phyloP scores from a whole-genome alignment of 2,113 vertebrate genomes.

The Micromys minutus region DNA sequence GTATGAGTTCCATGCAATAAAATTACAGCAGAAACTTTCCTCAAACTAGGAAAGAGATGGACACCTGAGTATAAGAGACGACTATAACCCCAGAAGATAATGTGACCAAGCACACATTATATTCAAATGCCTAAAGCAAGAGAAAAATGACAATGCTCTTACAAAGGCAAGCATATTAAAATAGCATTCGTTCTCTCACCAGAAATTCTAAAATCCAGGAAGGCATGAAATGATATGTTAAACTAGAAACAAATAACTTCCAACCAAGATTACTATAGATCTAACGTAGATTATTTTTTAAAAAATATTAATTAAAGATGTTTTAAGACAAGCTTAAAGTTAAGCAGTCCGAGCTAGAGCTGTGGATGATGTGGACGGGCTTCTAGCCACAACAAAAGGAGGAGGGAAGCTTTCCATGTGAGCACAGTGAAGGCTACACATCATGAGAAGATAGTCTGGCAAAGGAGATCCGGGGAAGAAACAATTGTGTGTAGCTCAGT shows the following conservation, averaged over 20 bases:
- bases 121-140: not conserved
- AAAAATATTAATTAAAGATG: not conserved
- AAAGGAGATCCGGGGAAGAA: too few species aligned
- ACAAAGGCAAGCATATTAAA: not conserved
- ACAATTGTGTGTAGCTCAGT: not conserved
- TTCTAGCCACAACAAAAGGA: not conserved
- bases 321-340: not conserved
- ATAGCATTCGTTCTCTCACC: not conserved
- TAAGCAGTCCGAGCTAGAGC: not conserved
- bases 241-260: not conserved
- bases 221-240: not conserved
- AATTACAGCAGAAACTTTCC: not conserved
- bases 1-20: too few species aligned
- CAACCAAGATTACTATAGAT: not conserved
- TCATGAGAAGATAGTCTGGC: not conserved
- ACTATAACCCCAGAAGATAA: not conserved
- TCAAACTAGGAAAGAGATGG: not conserved
- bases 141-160: not conserved
- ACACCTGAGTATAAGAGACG: not conserved
- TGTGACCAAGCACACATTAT: not conserved
- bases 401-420: not conserved
- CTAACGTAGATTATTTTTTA: not conserved
- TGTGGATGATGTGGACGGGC: not conserved
- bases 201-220: not conserved
- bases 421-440: not conserved